phyloP scores from a whole-genome alignment of 37 sponge, comb jelly and placozoan species.

The Eunapius fragilis region DNA sequence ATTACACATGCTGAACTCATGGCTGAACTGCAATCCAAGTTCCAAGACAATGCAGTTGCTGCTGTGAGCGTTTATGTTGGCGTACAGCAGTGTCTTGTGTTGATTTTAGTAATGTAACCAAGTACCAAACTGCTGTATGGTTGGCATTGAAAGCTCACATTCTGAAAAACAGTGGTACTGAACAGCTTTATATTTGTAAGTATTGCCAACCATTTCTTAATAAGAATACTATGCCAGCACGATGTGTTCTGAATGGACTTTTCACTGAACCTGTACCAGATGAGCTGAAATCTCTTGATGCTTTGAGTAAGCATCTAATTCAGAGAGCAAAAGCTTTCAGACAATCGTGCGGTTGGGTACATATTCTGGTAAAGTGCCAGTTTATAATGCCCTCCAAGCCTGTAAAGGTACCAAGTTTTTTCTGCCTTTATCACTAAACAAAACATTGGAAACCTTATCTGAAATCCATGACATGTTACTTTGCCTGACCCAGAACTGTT shows the following conservation, averaged over 20 bases:
- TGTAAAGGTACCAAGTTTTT: conserved; percentile 27
- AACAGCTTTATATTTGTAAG: conserved; percentile 34
- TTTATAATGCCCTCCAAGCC: conserved; percentile 39
- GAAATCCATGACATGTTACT: not conserved
- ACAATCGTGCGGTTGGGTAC: conserved; percentile 58
- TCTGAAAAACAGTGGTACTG: not conserved
- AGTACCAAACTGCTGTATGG: conserved; percentile 24
- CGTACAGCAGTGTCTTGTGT: too few species aligned
- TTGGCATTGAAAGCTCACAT: conserved; percentile 24
- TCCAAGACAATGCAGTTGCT: too few species aligned
- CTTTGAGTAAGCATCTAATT: too few species aligned
- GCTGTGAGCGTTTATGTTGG: too few species aligned
- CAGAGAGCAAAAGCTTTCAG: conserved; percentile 59
- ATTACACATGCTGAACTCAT: too few species aligned
- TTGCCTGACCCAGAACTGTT: conserved; percentile 25
- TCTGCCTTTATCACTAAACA: conserved; percentile 36
- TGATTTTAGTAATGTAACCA: too few species aligned
- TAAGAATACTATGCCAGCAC: conserved; percentile 31
- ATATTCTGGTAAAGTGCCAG: conserved; percentile 51
- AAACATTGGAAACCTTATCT: conserved; percentile 45
- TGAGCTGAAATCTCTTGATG: too few species aligned
- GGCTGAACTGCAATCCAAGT: too few species aligned
- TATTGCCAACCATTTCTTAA: too few species aligned
- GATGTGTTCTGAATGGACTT: conserved; percentile 66
- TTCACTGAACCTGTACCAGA: conserved; percentile 44